phyloP scores from a whole-genome alignment of 2,113 vertebrate species.

The Phyllopteryx taeniolatus region DNA sequence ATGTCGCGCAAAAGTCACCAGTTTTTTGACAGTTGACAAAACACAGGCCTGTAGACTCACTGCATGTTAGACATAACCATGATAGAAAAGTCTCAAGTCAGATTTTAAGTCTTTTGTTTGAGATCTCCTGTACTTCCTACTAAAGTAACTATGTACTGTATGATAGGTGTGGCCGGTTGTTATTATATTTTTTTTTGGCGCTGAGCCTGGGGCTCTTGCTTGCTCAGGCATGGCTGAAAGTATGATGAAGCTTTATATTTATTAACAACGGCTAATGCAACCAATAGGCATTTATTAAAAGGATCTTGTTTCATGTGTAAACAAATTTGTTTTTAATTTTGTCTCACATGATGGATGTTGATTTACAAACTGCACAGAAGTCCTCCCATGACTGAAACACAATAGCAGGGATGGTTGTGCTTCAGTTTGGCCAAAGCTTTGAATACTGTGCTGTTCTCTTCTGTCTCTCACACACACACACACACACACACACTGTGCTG shows the following conservation, averaged over 20 bases:
- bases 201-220: slow-evolving; percentile 58
- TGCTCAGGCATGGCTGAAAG: slow-evolving; percentile 56
- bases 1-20: slow-evolving; percentile 29
- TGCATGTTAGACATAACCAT: background rate
- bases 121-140: slow-evolving; percentile 38
- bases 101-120: slow-evolving; percentile 21
- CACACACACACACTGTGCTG: no score
- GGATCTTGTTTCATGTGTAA: slow-evolving; percentile 44
- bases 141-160: slow-evolving; percentile 31
- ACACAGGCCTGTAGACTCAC: slow-evolving; percentile 11
- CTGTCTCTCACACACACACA: no score
- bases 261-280: slow-evolving; percentile 53
- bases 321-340: slow-evolving; percentile 19
- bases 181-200: slow-evolving; percentile 42
- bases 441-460: no score
- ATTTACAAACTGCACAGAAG: background rate
- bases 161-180: slow-evolving; percentile 44
- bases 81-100: background rate
- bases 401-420: no score
- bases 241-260: slow-evolving; percentile 57
- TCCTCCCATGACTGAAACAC: no score
- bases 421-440: no score
- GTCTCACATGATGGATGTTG: background rate
- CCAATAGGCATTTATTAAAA: slow-evolving; percentile 71
- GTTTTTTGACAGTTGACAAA: background rate